Evolutionary conservation across 1,140 invertebrate genomes (phyloP), one percentile per base, ranked within the genome.

Genomic region (Musca vetustissima): DNA sequence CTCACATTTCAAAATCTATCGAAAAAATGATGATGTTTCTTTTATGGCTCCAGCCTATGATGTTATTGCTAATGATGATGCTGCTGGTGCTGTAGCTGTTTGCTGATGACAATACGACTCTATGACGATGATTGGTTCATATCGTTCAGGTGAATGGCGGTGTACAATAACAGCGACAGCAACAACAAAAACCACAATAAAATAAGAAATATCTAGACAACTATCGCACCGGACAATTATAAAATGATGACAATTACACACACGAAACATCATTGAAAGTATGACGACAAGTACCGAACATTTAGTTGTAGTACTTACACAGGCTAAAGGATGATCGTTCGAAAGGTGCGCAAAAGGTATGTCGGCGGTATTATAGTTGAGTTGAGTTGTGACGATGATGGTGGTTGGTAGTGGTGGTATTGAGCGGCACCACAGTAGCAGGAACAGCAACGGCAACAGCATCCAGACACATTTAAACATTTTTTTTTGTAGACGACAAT

Each of bases 181-280:
- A 50, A 21, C 49, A 50, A 50, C 3, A 50, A 50, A n/a, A n/a
- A n/a, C n/a, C n/a, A n/a, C n/a, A n/a, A n/a, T n/a, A n/a, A n/a
- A n/a, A n/a, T 4, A 43, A 43, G 36, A 43, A 43, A 43, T 6
- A 43, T 36, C 57, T 36, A 43, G 36, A 61, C 57, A 57, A 57
- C 36, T 43, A 43, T 43, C 11, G 36, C 36, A 57, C 22, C 21
- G 24, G 48, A 65, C 47, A 65, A 65, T 65, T 65, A 65, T 65
- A 65, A 65, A 65, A 65, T 65, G 64, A 65, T 65, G 64, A 65
- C 64, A 65, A 65, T 50, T 49, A 65, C 43, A 65, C 43, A 65
- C 50, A 65, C 57, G 36, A 36, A 28, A 61, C 28, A 61, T 61
- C 57, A 61, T 36, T 61, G 57, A 36, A 61, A 61, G 57, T 61